These are phyloP conservation scores for Rhagoletis pomonella DNA, from an alignment of 1,140 invertebrate species.

Conservation along the genomic window DNA sequence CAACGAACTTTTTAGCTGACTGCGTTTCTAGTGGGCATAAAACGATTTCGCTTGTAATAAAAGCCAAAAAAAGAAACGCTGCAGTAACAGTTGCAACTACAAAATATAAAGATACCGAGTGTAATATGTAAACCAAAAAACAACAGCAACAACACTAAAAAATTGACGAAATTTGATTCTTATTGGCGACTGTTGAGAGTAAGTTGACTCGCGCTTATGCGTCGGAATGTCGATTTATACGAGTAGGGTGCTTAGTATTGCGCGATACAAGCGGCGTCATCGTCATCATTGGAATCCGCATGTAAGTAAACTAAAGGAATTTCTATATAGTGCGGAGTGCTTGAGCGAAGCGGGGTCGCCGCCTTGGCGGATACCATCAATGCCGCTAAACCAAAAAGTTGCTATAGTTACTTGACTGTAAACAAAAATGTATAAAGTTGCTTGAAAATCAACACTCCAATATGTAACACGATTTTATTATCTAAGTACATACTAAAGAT, in stretches of 20 bases:
- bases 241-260: background rate
- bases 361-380: background rate
- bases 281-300: constrained; percentile 23
- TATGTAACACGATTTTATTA: constrained; percentile 4
- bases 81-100: background rate
- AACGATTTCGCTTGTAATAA: background rate
- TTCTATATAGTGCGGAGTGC: background rate
- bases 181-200: background rate
- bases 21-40: constrained; percentile 9
- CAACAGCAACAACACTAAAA: background rate
- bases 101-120: background rate
- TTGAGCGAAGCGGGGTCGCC: background rate
- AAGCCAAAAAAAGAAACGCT: background rate
- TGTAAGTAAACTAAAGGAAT: constrained; percentile 38
- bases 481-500: no score
- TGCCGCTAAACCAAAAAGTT: constrained; percentile 23
- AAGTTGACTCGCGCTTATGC: constrained; percentile 9
- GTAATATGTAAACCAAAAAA: background rate
- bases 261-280: constrained; percentile 17
- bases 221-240: constrained; percentile 27
- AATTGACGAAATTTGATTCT: background rate
- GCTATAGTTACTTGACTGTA: constrained; percentile 49
- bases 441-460: background rate
- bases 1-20: background rate
- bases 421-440: constrained; percentile 49